Evolutionary conservation across 1,140 invertebrate species (phyloP), one percentile per base, ranked within the genome.

Genomic region (Whitmania pigra): DNA sequence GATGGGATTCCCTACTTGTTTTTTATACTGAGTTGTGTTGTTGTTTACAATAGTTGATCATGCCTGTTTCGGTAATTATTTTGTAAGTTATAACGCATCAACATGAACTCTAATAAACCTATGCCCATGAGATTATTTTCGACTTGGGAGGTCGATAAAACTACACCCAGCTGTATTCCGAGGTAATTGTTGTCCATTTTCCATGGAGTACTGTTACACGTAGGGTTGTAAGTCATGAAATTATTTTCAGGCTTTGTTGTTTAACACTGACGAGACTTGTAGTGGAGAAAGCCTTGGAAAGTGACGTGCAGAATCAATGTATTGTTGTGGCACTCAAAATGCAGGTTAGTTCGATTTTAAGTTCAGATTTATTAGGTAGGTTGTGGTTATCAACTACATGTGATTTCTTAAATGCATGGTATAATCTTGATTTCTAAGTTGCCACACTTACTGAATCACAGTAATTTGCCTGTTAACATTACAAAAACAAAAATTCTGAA

Each of bases 91-190:
- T 7, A 49, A 49, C 43, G 43, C 43, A 49, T 0, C 43, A 49
- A 49, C 43, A 49, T 49, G 43, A 63, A 25, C 22, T 63, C 57
- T 31, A 31, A 31, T 31, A 92, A 92, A 87, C 91, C 91, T 77
- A 90, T 94, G 80, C 91, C 92, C 77, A 96, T 96, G 93, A 94
- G 93, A 85, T 87, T 97, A 75, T 97, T 96, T 85, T 93, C 93
- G 73, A 93, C 93, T 76, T 95, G 93, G 92, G 93, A 96, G 87
- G 90, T 96, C 73, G 94, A 97, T 84, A 88, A 94, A 80, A 94
- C 93, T 73, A 91, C 93, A 67, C 89, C 93, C 73, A 95, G 93
- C 84, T 96, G 93, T 83, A 94, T 96, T 83, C 93, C 93, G 81
- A 93, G 93, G 92, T 94, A 87, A 63, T 63, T n/a, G 57, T 63